Conservation (phyloP, 2,888 invertebrate species). For the Cetonia aurata region DNA sequence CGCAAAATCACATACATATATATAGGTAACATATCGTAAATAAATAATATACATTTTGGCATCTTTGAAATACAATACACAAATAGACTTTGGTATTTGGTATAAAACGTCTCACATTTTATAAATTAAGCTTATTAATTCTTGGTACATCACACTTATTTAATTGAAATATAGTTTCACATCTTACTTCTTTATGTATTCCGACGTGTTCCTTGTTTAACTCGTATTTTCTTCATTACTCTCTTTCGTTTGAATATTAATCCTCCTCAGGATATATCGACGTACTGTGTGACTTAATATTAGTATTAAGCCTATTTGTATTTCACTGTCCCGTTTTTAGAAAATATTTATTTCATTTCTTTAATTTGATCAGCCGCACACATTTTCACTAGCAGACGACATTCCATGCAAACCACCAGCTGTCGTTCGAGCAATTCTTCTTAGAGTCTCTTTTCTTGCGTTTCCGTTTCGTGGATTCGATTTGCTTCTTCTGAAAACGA, state of each 20-base stretch:
- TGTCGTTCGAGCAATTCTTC: constrained; percentile 57
- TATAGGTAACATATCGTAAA: constrained; percentile 67
- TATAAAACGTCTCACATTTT: constrained; percentile 67
- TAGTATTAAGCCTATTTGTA: constrained; percentile 11
- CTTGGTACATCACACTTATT: constrained; percentile 68
- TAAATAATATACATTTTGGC: constrained; percentile 70
- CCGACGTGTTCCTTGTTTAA: no score
- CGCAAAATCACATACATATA: constrained; percentile 66
- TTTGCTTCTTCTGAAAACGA: constrained; percentile 86
- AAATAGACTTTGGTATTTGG: constrained; percentile 76
- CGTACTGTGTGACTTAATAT: not conserved
- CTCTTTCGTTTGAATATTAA: no score
- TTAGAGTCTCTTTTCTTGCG: constrained; percentile 76
- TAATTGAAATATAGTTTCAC: constrained; percentile 65
- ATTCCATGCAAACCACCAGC: constrained; percentile 68
- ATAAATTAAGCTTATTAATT: constrained; percentile 60
- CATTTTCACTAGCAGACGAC: constrained; percentile 62
- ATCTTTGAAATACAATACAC: constrained; percentile 73
- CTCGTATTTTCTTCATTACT: no score
- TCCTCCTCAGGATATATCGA: no score
- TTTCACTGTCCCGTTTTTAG: constrained; percentile 39
- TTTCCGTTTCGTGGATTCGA: constrained; percentile 78
- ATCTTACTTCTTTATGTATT: constrained; percentile 10
- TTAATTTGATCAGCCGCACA: constrained; percentile 44
- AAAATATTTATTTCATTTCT: constrained; percentile 42